phyloP scores from a whole-genome alignment of 2,797 vertebrate genomes.

The Sebastes baramenuke region DNA sequence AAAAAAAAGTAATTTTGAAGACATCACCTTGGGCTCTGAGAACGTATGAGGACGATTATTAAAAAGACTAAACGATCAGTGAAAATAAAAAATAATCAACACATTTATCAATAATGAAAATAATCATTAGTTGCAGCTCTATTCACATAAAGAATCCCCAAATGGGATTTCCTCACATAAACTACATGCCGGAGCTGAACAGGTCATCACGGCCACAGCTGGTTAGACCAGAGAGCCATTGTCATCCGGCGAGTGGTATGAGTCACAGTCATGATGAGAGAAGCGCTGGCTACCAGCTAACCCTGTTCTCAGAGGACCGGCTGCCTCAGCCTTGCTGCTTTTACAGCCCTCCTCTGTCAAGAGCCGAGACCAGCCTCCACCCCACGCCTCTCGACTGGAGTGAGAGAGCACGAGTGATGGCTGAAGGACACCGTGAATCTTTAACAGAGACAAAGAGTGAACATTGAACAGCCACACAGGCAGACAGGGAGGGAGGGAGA shows the following conservation, averaged over 20 bases:
- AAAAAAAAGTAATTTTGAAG: not conserved
- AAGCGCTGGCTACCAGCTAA: slow-evolving; percentile 22
- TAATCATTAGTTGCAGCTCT: not conserved
- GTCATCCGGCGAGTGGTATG: slow-evolving; percentile 29
- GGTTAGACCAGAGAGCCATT: not conserved
- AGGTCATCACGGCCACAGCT: not conserved
- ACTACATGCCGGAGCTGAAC: not conserved
- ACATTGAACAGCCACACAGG: slow-evolving; percentile 6
- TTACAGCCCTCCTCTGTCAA: slow-evolving; percentile 34
- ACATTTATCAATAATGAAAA: not conserved
- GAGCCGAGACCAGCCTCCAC: slow-evolving; percentile 23
- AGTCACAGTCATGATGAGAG: slow-evolving; percentile 60
- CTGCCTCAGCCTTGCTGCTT: slow-evolving; percentile 29
- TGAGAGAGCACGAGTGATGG: slow-evolving; percentile 16
- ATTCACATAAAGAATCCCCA: not conserved
- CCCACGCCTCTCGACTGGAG: slow-evolving; percentile 4
- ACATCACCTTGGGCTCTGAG: not conserved
- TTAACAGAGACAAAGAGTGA: slow-evolving; percentile 42
- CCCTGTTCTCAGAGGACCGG: slow-evolving; percentile 28
- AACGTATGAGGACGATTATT: not conserved
- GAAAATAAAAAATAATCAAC: not conserved
- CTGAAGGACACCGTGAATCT: slow-evolving; percentile 59
- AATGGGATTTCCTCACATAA: not conserved
- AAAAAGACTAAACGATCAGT: not conserved
- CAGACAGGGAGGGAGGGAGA: not conserved